Conservation (phyloP, 2,797 vertebrate genomes). For the Thamnophis elegans region DNA sequence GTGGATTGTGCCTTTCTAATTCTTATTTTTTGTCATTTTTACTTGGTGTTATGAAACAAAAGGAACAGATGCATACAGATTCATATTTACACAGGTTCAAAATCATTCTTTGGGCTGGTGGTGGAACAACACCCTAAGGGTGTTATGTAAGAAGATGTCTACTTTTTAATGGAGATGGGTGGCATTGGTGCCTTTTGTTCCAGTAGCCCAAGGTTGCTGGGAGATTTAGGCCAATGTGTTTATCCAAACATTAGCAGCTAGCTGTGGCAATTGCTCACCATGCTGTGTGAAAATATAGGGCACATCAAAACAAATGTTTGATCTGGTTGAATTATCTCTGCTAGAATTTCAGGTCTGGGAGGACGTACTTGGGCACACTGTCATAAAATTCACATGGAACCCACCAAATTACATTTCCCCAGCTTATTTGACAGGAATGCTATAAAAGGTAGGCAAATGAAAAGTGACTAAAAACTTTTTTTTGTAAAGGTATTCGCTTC, state of each 20-base stretch:
- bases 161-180: background rate
- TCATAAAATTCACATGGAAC: background rate
- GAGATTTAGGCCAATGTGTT: background rate
- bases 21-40: conserved; percentile 16
- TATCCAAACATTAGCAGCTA: background rate
- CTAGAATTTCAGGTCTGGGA: background rate
- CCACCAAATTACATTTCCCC: background rate
- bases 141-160: background rate
- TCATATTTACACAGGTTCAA: background rate
- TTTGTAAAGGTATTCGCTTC: background rate
- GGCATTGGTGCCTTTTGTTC: background rate
- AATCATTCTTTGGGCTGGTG: background rate
- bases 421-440: background rate
- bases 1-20: background rate
- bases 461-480: background rate
- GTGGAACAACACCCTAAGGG: conserved; percentile 15
- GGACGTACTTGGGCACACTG: background rate
- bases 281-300: background rate
- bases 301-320: background rate
- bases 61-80: background rate
- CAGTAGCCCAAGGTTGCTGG: conserved; percentile 21
- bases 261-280: background rate
- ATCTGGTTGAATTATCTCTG: background rate
- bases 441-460: background rate
- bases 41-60: conserved; percentile 5